A percentile compares a stretch with the other conserved stretches of the same genome.
Evolutionary conservation across 1,140 invertebrate genomes (phyloP).

Genomic region (Solen grandis): DNA sequence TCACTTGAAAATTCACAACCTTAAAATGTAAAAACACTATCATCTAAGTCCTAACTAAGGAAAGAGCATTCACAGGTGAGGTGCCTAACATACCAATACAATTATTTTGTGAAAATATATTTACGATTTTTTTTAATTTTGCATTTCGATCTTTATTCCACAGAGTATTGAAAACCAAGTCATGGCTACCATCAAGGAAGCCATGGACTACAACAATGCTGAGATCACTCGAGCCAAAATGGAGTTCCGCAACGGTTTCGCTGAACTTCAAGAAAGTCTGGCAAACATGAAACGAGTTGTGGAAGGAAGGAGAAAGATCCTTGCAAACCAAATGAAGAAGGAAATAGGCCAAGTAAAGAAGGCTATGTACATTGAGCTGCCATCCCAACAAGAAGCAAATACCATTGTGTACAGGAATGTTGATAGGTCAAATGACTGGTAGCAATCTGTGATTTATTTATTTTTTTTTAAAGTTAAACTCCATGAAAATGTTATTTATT

Average conservation of each 20-base stretch:
- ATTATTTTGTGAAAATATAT: no score
- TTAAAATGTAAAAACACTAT: no score
- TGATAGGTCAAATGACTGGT: conserved; percentile 43
- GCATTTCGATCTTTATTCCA: no score
- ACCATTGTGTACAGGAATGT: conserved; percentile 38
- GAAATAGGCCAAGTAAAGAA: conserved; percentile 77
- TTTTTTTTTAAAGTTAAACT: background rate
- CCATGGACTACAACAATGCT: conserved; percentile 65
- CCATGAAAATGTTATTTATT: background rate
- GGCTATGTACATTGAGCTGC: conserved; percentile 61
- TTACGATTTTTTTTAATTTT: no score
- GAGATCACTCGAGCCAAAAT: conserved; percentile 73
- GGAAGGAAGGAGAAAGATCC: conserved; percentile 75
- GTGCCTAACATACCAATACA: no score
- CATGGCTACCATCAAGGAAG: conserved; percentile 65
- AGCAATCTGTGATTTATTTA: background rate
- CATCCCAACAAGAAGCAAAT: conserved; percentile 9
- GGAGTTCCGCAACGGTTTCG: conserved; percentile 78
- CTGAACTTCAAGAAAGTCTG: conserved; percentile 78
- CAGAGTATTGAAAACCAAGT: conserved; percentile 73
- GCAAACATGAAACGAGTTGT: conserved; percentile 77
- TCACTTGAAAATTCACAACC: no score
- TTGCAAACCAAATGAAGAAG: conserved; percentile 77
- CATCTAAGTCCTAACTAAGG: no score
- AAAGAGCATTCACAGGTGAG: no score